phyloP scores from a whole-genome alignment of 2,797 vertebrate species.

The Typhlichthys subterraneus region DNA sequence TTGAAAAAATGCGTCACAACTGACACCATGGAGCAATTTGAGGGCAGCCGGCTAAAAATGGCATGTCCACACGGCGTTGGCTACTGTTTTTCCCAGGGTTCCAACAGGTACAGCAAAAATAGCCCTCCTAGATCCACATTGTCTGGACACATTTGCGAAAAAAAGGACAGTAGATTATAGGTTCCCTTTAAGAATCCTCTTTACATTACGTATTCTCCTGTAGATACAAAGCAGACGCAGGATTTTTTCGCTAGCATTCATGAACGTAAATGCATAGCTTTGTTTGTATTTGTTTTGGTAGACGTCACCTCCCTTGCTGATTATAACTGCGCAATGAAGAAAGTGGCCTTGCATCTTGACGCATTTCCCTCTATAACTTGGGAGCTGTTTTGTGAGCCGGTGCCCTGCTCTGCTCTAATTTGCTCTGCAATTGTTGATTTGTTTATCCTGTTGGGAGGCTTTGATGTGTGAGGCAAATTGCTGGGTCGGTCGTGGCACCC shows the following conservation, averaged over 20 bases:
- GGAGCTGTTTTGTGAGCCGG: slow-evolving; percentile 57
- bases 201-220: slow-evolving; percentile 1
- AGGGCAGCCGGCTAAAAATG: slow-evolving; percentile 64
- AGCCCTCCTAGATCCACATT: slow-evolving; percentile 10
- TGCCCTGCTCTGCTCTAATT: slow-evolving; percentile 49
- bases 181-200: slow-evolving; percentile 18
- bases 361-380: slow-evolving; percentile 41
- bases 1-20: slow-evolving; percentile 37
- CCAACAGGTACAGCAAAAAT: slow-evolving; percentile 65
- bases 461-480: slow-evolving; percentile 64
- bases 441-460: slow-evolving; percentile 59
- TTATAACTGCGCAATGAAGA: slow-evolving; percentile 25
- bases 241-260: slow-evolving; percentile 25
- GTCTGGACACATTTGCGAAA: slow-evolving; percentile 38
- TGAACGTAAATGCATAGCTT: slow-evolving; percentile 20
- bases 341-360: slow-evolving; percentile 15
- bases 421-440: slow-evolving; percentile 63
- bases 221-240: slow-evolving; percentile 7
- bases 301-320: slow-evolving; percentile 28
- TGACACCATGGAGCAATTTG: slow-evolving; percentile 67
- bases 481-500: slow-evolving; percentile 31
- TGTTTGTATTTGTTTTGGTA: slow-evolving; percentile 30
- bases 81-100: slow-evolving; percentile 49
- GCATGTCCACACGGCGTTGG: slow-evolving; percentile 43
- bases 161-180: slow-evolving; percentile 50